These are phyloP conservation scores for Agapornis roseicollis DNA, from an alignment of 2,113 vertebrate genomes.

Conservation along the genomic window DNA sequence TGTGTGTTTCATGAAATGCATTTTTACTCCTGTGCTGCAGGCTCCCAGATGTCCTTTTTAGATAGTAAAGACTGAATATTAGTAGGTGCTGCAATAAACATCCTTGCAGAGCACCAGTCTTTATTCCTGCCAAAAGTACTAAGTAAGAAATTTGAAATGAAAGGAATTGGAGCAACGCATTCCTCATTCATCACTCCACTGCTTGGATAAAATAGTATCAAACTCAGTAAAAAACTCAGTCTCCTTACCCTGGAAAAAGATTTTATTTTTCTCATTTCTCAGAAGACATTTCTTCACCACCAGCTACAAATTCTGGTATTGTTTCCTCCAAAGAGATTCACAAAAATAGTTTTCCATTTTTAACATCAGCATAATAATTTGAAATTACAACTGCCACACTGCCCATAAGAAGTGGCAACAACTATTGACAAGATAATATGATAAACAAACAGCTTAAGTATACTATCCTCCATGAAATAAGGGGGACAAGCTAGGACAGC, in stretches of 20 bases:
- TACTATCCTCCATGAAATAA: not conserved
- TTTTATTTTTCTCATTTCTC: not conserved
- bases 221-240: conserved; percentile 7
- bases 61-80: not conserved
- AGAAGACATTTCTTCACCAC: not conserved
- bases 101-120: not conserved
- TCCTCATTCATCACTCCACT: not conserved
- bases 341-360: not conserved
- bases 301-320: not conserved
- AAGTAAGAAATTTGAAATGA: not conserved
- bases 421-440: not conserved
- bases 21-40: not conserved
- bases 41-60: not conserved
- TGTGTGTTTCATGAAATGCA: not conserved
- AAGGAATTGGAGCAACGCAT: not conserved
- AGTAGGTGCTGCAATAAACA: not conserved
- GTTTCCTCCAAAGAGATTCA: not conserved
- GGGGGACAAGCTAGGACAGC: not conserved
- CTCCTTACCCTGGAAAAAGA: not conserved
- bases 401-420: not conserved
- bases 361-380: not conserved
- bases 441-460: not conserved
- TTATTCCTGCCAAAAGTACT: not conserved
- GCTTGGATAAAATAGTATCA: not conserved
- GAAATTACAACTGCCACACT: not conserved